Evolutionary conservation across 2,797 vertebrate species (phyloP).

Genomic region (Botia almorhae): DNA sequence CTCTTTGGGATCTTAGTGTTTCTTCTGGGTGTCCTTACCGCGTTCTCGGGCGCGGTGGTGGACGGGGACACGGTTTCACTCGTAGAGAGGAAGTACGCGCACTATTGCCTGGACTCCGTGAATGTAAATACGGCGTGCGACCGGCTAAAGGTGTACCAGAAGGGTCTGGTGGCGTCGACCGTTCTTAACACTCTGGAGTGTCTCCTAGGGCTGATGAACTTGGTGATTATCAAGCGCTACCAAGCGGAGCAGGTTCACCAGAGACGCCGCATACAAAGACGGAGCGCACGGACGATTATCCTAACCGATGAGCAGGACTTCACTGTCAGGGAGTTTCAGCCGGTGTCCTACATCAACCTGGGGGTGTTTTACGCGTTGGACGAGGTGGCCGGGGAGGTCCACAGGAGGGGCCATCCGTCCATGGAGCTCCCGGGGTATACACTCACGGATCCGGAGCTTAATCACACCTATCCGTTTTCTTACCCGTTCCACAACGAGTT

Average conservation of each 20-base stretch:
- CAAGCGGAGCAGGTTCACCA: slow-evolving; percentile 82
- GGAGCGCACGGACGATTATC: slow-evolving; percentile 80
- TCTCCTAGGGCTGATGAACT: slow-evolving; percentile 88
- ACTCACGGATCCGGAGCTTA: slow-evolving; percentile 87
- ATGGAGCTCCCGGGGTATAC: slow-evolving; percentile 93
- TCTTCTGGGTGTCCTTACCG: slow-evolving; percentile 91
- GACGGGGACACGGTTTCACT: slow-evolving; percentile 93
- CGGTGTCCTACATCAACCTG: slow-evolving; percentile 92
- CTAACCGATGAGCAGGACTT: slow-evolving; percentile 87
- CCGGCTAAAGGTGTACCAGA: slow-evolving; percentile 89
- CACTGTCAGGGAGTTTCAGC: slow-evolving; percentile 78
- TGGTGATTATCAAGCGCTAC: slow-evolving; percentile 89
- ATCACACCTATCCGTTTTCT: slow-evolving; percentile 89
- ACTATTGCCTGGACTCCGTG: slow-evolving; percentile 84
- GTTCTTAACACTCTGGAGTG: slow-evolving; percentile 93
- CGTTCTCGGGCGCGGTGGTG: slow-evolving; percentile 94
- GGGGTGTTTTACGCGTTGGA: slow-evolving; percentile 84
- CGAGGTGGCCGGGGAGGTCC: slow-evolving; percentile 88
- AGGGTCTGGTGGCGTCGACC: slow-evolving; percentile 88
- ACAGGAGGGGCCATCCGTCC: slow-evolving; percentile 90
- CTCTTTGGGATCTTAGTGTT: slow-evolving; percentile 91
- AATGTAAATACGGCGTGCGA: slow-evolving; percentile 79
- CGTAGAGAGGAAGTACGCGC: slow-evolving; percentile 91
- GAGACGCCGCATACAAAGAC: slow-evolving; percentile 76
- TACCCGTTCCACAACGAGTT: slow-evolving; percentile 85